Percentiles rank a stretch among this genome's conserved stretches.
phyloP scores from a whole-genome alignment of 2,113 vertebrate genomes.

The Oceanodroma tethys region DNA sequence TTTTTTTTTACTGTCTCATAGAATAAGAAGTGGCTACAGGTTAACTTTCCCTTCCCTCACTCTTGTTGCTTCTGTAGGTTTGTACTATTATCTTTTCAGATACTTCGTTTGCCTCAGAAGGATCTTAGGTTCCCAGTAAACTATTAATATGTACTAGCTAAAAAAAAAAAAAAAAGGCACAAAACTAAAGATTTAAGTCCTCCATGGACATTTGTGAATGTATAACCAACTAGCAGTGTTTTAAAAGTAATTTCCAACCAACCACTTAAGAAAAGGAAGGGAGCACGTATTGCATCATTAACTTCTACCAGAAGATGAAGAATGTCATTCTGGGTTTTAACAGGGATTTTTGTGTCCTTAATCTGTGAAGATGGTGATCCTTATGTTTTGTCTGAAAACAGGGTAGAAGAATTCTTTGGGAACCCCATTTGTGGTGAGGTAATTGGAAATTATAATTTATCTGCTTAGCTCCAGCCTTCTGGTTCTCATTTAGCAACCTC shows the following conservation, averaged over 20 bases:
- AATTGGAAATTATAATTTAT: slow-evolving; percentile 7
- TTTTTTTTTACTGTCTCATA: not conserved
- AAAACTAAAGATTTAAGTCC: not conserved
- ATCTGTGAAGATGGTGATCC: not conserved
- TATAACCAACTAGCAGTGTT: not conserved
- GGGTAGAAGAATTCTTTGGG: not conserved
- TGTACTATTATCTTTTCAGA: not conserved
- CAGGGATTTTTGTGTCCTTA: not conserved
- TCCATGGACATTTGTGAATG: not conserved
- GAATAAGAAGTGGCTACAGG: not conserved
- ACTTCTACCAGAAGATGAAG: not conserved
- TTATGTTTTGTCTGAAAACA: not conserved
- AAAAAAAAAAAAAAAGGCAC: not conserved
- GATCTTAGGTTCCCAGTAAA: not conserved
- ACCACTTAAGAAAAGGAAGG: not conserved
- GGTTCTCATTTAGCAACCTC: slow-evolving; percentile 39
- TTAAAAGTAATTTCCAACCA: not conserved
- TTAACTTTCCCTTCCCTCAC: not conserved
- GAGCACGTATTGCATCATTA: not conserved
- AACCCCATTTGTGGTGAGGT: not conserved
- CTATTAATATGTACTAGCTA: not conserved
- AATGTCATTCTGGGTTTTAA: not conserved
- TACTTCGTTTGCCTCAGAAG: not conserved
- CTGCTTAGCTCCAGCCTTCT: slow-evolving; percentile 23
- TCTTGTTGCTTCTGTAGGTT: not conserved